Evolutionary conservation across 2,797 vertebrate genomes (phyloP), one percentile per base, ranked within the genome.

Genomic region (Syngnathus acus): DNA sequence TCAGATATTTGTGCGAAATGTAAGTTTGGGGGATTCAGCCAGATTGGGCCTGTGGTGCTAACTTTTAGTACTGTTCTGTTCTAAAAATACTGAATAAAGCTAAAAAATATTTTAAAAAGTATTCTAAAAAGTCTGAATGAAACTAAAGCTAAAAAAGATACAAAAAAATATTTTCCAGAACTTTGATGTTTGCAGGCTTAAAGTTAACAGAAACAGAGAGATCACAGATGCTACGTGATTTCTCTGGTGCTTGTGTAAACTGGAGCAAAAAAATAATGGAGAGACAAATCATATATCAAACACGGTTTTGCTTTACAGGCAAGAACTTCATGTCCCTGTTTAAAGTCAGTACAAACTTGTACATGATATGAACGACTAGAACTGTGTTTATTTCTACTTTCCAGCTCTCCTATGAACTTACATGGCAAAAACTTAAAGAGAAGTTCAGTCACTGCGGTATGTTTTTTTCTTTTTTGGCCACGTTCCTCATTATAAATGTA

Each of bases 1-100:
- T 87, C 95, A 98, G 88, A 98, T 99, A 89, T 99, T 98, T 92
- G 97, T 96, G 78, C 90, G 96, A 93, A 99, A 98, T 87, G 97
- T 98, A 92, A 92, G 95, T 83, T 50, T 1, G 23, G 40, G 5
- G 1, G 8, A 37, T 37, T 32, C 32, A 14, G 37, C 32, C 32
- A 37, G 14, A 37, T 57, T 21, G 17, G 38, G 42, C 21, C 42
- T 62, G 2, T 16, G 4, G 6, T 45, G 23, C 5, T 10, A 60
- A 60, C 37, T 3, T 19, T 60, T 62, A 32, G 21, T 47, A 6
- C 11, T 32, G 43, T 47, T 26, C 26, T 26, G 2, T 54, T 26
- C 9, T 4, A 26, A 23, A 13, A 26, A 54, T 21, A 26, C 8
- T 53, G 50, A 53, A 8, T n/a, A n/a, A 53, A 19, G 19, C 47